Conservation (phyloP, 2,797 vertebrate species). For the Champsocephalus esox region DNA sequence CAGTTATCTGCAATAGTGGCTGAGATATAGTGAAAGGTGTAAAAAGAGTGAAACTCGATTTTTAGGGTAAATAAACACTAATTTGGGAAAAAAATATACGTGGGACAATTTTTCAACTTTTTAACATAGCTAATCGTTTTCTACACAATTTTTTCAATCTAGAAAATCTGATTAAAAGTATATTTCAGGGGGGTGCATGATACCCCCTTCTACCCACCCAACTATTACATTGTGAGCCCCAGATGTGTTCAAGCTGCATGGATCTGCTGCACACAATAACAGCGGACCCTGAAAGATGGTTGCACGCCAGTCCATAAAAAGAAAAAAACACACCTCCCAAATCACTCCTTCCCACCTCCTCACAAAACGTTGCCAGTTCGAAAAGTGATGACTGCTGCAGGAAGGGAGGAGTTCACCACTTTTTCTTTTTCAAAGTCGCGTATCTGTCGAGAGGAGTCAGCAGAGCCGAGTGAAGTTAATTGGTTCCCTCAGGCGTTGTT, state of each 20-base stretch:
- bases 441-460: slow-evolving; percentile 39
- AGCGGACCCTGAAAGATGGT: slow-evolving; percentile 21
- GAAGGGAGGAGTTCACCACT: slow-evolving; percentile 47
- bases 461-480: slow-evolving; percentile 59
- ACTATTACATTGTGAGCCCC: slow-evolving; percentile 53
- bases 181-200: too few relatives aligned
- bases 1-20: too few relatives aligned
- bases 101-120: too few relatives aligned
- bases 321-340: slow-evolving; percentile 33
- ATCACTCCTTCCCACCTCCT: slow-evolving; percentile 47
- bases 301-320: slow-evolving; percentile 32
- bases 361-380: slow-evolving; percentile 44
- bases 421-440: slow-evolving; percentile 32
- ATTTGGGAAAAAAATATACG: too few relatives aligned
- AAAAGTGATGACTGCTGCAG: slow-evolving; percentile 39
- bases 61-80: too few relatives aligned
- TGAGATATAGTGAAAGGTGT: too few relatives aligned
- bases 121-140: too few relatives aligned
- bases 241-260: slow-evolving; percentile 72
- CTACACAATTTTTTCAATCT: too few relatives aligned
- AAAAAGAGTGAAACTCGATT: too few relatives aligned
- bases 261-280: slow-evolving; percentile 48
- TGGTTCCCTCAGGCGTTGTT: slow-evolving; percentile 64
- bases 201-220: too few relatives aligned
- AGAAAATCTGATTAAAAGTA: too few relatives aligned